Evolutionary conservation across 2,797 vertebrate species (phyloP).

Genomic region (Smutsia temminckii): DNA sequence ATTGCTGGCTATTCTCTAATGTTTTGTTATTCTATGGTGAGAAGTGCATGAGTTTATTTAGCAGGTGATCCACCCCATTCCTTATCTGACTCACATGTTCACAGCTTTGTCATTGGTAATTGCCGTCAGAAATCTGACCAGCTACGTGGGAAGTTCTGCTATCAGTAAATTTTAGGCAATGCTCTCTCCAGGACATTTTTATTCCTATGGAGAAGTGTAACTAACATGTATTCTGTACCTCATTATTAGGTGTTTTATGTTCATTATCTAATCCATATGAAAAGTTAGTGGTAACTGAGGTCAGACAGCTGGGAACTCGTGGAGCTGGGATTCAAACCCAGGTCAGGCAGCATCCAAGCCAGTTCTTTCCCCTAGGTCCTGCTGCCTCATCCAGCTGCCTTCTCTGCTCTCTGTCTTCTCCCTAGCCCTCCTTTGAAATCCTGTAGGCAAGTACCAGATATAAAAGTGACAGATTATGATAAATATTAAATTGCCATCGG

Average conservation of each 20-base stretch:
- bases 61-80: neutral
- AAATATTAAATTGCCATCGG: slow-evolving; percentile 41
- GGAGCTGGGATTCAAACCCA: neutral
- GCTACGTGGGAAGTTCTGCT: neutral
- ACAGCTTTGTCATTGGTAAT: neutral
- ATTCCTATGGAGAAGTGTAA: neutral
- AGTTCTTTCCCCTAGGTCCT: neutral
- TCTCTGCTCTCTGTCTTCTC: neutral
- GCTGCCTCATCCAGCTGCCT: neutral
- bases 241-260: neutral
- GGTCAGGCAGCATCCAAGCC: neutral
- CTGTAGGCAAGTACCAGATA: neutral
- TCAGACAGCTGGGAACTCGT: neutral
- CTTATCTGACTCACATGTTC: neutral
- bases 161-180: neutral
- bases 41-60: neutral
- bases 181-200: neutral
- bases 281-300: neutral
- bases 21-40: neutral
- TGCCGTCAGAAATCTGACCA: neutral
- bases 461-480: neutral
- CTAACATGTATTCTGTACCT: neutral
- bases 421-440: slow-evolving; percentile 26
- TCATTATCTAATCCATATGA: neutral
- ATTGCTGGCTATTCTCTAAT: neutral